phyloP scores from a whole-genome alignment of 2,797 vertebrate species.

The Lutjanus argentimaculatus region DNA sequence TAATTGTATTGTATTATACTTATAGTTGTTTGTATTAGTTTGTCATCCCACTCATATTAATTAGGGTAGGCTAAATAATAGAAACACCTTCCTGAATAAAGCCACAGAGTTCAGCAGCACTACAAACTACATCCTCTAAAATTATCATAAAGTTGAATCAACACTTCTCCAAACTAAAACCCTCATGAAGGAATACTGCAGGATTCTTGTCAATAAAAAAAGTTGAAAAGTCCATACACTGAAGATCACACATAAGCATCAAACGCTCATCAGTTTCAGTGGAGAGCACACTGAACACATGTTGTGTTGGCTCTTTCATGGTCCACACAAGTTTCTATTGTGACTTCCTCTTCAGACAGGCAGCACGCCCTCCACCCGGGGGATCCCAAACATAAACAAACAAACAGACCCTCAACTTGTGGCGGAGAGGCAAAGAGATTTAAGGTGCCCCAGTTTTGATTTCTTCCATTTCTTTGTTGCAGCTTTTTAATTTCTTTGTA shows the following conservation, averaged over 20 bases:
- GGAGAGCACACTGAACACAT: background rate
- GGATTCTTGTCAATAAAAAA: background rate
- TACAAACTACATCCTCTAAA: background rate
- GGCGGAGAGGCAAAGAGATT: conserved; percentile 58
- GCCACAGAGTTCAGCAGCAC: background rate
- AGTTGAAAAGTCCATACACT: background rate
- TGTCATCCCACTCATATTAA: too few relatives aligned
- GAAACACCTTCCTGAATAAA: too few relatives aligned
- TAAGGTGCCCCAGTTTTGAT: conserved; percentile 63
- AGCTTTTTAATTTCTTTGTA: conserved; percentile 85
- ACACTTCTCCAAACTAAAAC: too few relatives aligned
- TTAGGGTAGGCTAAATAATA: too few relatives aligned
- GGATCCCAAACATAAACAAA: conserved; percentile 52
- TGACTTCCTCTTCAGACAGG: conserved; percentile 40
- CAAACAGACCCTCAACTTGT: conserved; percentile 51
- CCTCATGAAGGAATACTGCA: too few relatives aligned
- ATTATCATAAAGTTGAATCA: background rate
- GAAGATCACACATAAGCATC: background rate
- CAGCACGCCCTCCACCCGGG: conserved; percentile 1
- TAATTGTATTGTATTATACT: too few relatives aligned
- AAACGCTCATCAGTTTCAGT: conserved; percentile 21
- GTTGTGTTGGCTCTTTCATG: conserved; percentile 19
- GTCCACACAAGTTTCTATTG: conserved; percentile 34
- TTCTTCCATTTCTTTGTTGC: conserved; percentile 72
- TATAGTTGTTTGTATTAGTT: too few relatives aligned